Conservation (phyloP, 2,888 invertebrate species). For the Chrysolina oricalcia region DNA sequence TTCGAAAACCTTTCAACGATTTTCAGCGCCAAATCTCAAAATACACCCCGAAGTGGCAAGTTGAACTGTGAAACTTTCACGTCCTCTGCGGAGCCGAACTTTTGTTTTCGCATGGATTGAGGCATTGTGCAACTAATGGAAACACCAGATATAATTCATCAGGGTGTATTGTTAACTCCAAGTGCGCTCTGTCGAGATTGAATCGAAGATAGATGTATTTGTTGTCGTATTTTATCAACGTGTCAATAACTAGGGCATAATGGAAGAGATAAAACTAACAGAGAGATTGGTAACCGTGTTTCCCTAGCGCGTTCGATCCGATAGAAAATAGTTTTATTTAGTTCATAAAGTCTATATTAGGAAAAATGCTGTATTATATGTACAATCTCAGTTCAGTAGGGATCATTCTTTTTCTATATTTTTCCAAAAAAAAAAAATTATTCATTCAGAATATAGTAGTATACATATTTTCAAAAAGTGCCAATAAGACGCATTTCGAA, state of each 20-base stretch:
- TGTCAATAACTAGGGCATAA: neutral
- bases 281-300: no score
- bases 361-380: no score
- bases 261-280: neutral
- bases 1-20: neutral
- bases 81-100: neutral
- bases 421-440: no score
- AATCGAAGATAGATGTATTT: neutral
- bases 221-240: neutral
- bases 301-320: no score
- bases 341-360: no score
- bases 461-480: no score
- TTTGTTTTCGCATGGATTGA: constrained; percentile 11
- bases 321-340: no score
- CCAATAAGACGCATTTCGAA: no score
- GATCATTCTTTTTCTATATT: no score
- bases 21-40: neutral
- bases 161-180: constrained; percentile 31
- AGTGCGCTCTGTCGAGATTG: constrained; percentile 12
- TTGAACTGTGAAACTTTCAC: constrained; percentile 12
- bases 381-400: no score
- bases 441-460: no score
- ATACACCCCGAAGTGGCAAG: neutral
- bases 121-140: constrained; percentile 34
- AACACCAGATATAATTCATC: constrained; percentile 35